Evolutionary conservation across 2,113 vertebrate genomes (phyloP), one percentile per base, ranked within the genome.

Genomic region (Chascanopsetta lugubris): DNA sequence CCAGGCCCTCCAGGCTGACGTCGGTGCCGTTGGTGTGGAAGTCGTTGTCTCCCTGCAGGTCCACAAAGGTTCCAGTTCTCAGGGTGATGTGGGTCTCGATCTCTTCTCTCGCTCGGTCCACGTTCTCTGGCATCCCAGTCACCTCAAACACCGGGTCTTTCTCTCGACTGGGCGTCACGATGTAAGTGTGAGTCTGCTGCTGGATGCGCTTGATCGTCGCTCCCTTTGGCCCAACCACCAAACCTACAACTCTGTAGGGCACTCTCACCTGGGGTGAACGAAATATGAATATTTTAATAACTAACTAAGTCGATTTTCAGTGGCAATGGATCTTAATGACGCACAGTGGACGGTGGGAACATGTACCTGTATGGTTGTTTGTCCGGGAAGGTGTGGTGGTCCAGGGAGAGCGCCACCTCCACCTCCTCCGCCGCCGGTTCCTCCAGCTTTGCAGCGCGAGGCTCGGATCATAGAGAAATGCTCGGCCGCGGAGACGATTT

Each of bases 181-280:
- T 99, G 91, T 99, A 99, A 0, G 97, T 99, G 91, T 99, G 97
- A 0, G 97, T 99, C 87, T 94, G 95, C 86, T 99, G 97, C 91
- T 99, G 97, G 82, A 99, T 99, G 56, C 96, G 93, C 82, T 99
- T 99, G 89, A 99, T 98, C n/a, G 97, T 99, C 70, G 97, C 96
- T 1, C 97, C 97, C 75, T 97, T 98, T 36, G 97, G 97, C 1
- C 97, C 97, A 54, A 99, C 97, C 20, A 99, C 97, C 72, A 99
- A 90, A 26, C 97, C 97, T 9, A 99, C 97, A 20, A 99, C 96
- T 0, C 96, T 92, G 89, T 99, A 99, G 6, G 97, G 97, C 26
- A 99, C 97, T 5, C 97, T 90, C 79, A 99, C 97, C 89, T 99
- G 94, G 72, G n/a, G 72, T 3, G 8, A 30, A 48, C 0, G 15